A percentile compares a stretch with the other conserved stretches of the same genome.
phyloP scores from a whole-genome alignment of 2,888 invertebrate species.

The Scrobipalpa atriplicella region DNA sequence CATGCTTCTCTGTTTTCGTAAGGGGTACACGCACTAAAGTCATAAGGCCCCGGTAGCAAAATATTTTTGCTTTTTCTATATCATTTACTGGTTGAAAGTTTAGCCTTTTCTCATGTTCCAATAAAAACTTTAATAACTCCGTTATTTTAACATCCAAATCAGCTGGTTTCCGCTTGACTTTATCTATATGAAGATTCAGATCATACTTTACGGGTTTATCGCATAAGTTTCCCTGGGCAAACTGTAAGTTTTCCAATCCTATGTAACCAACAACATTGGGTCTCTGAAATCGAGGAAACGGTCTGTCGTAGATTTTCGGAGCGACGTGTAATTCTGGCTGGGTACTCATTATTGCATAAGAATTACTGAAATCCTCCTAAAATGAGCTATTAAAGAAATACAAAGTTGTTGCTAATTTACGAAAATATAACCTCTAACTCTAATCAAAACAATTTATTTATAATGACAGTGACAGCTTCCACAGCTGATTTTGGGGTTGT shows the following conservation, averaged over 20 bases:
- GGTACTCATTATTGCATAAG: slow-evolving; percentile 34
- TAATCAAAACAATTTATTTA: no score
- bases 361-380: not conserved
- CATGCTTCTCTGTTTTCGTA: slow-evolving; percentile 86
- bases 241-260: slow-evolving; percentile 81
- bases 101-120: slow-evolving; percentile 60
- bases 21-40: slow-evolving; percentile 86
- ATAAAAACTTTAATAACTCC: slow-evolving; percentile 80
- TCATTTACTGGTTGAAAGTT: slow-evolving; percentile 44
- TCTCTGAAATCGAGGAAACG: slow-evolving; percentile 72
- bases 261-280: slow-evolving; percentile 82
- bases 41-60: slow-evolving; percentile 88
- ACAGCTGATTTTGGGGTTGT: not conserved
- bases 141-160: slow-evolving; percentile 76
- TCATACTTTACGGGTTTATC: slow-evolving; percentile 64
- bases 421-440: not conserved
- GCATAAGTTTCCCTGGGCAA: slow-evolving; percentile 59
- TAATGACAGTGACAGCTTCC: no score
- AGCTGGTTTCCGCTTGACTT: slow-evolving; percentile 58
- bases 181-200: slow-evolving; percentile 68
- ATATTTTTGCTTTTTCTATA: slow-evolving; percentile 73
- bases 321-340: slow-evolving; percentile 55
- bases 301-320: slow-evolving; percentile 49
- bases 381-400: not conserved
- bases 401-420: not conserved